phyloP scores from a whole-genome alignment of 2,113 vertebrate genomes.

The Caranx melampygus region DNA sequence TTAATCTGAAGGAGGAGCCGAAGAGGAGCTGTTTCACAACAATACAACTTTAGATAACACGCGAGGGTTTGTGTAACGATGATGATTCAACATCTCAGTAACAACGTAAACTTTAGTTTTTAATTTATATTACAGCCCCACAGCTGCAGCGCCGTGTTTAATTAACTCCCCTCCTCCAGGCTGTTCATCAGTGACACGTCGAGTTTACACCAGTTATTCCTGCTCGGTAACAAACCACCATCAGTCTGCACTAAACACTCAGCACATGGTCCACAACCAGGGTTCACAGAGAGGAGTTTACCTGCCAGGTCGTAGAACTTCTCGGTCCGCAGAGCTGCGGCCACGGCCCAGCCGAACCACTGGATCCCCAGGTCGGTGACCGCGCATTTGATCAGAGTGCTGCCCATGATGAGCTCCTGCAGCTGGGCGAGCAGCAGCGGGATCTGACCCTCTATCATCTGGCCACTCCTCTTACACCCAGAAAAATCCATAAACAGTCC shows the following conservation, averaged over 20 bases:
- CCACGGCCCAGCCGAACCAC: constrained; percentile 82
- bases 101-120: not conserved
- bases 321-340: constrained; percentile 81
- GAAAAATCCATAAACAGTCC: not conserved
- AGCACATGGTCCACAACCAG: not conserved
- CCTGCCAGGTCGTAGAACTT: constrained; percentile 87
- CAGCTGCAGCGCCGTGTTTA: not conserved
- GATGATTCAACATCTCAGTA: not conserved
- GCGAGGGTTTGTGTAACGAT: constrained; percentile 50
- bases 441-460: constrained; percentile 37
- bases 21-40: constrained; percentile 71
- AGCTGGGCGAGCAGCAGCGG: constrained; percentile 42
- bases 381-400: constrained; percentile 74
- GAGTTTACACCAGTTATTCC: not conserved
- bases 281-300: constrained; percentile 45
- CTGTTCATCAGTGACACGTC: not conserved
- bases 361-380: constrained; percentile 78
- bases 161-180: not conserved
- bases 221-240: not conserved
- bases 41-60: constrained; percentile 60
- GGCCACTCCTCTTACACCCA: constrained; percentile 37
- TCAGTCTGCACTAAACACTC: not conserved
- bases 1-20: constrained; percentile 48
- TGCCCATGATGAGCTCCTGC: constrained; percentile 70
- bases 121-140: not conserved